Evolutionary conservation across 2,797 vertebrate genomes (phyloP).

Genomic region (Hipposideros larvatus): DNA sequence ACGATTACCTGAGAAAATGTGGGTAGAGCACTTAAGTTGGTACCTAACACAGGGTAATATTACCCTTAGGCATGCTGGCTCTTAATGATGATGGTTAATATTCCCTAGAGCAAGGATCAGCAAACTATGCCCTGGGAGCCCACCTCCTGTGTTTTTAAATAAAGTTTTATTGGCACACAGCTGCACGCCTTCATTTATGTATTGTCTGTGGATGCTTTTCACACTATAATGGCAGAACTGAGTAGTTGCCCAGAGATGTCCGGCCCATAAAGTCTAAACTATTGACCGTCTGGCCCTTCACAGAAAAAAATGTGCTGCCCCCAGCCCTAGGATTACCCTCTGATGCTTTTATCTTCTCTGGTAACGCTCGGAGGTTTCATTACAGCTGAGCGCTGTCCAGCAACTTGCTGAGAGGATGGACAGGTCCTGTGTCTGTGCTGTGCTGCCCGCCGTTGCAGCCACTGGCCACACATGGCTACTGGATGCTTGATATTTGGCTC

Average conservation of each 20-base stretch:
- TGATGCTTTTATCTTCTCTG: neutral
- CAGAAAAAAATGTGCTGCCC: rapidly evolving
- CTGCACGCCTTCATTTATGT: rapidly evolving
- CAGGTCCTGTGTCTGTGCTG: no score
- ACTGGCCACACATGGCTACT: rapidly evolving
- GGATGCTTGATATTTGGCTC: neutral
- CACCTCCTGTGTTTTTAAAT: neutral
- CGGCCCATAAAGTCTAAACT: neutral
- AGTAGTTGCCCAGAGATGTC: neutral
- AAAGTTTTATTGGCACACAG: neutral
- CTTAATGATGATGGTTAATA: rapidly evolving
- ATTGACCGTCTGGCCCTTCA: neutral
- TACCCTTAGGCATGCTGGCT: neutral
- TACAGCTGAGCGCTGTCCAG: rapidly evolving
- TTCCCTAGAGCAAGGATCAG: neutral
- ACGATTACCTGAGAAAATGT: neutral
- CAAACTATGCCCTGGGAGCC: rapidly evolving
- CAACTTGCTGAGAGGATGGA: rapidly evolving
- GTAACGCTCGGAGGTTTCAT: no score
- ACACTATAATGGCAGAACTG: rapidly evolving
- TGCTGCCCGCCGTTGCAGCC: rapidly evolving
- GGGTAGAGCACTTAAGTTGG: rapidly evolving
- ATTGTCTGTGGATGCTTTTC: neutral
- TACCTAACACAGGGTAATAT: no score
- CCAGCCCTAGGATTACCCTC: neutral